Conservation (phyloP, 2,797 vertebrate species). For the Morelia viridis region DNA sequence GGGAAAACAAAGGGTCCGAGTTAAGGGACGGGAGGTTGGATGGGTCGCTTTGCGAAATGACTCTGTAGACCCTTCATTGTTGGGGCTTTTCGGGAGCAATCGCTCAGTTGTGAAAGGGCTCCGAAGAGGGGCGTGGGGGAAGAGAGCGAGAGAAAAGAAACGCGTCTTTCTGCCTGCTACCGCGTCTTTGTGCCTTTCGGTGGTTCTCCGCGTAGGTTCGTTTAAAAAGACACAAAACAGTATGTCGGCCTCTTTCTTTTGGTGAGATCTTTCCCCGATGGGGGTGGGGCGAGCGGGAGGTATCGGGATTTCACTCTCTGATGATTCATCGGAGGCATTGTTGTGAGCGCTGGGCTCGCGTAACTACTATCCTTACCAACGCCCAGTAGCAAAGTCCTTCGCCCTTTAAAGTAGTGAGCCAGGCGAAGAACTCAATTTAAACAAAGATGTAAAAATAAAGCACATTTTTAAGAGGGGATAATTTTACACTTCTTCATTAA, state of each 20-base stretch:
- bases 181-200: neutral
- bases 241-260: neutral
- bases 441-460: neutral
- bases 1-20: neutral
- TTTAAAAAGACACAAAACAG: neutral
- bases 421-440: neutral
- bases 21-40: neutral
- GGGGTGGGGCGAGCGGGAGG: neutral
- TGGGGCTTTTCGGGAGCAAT: neutral
- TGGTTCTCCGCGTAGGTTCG: too few relatives aligned
- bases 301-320: neutral
- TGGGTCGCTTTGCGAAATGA: neutral
- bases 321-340: constrained; percentile 25
- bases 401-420: neutral
- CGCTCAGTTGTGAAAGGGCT: neutral
- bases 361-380: neutral
- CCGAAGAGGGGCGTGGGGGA: neutral
- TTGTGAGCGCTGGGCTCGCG: neutral
- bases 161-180: neutral
- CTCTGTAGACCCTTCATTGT: neutral
- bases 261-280: neutral
- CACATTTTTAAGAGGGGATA: neutral
- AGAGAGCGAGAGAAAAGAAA: neutral
- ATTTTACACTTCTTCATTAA: neutral
- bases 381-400: constrained; percentile 3